Conservation (phyloP, 1,140 invertebrate species). For the Atopsyche davidsoni region DNA sequence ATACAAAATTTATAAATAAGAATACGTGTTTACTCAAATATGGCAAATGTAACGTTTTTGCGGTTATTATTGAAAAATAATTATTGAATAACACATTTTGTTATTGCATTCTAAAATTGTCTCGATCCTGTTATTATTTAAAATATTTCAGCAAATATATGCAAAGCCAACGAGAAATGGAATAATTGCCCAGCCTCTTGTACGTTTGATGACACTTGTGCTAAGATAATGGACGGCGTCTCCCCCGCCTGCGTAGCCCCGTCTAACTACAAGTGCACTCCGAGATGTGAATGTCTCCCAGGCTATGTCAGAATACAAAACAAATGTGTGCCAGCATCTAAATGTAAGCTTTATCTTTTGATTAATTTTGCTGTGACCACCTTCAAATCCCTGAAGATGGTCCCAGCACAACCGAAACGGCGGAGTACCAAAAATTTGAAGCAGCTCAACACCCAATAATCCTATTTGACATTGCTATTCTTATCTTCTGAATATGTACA, state of each 20-base stretch:
- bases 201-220: neutral
- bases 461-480: too few relatives aligned
- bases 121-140: neutral
- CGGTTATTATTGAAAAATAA: neutral
- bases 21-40: too few relatives aligned
- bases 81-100: neutral
- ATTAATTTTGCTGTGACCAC: too few relatives aligned
- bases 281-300: neutral
- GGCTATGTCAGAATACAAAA: neutral
- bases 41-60: too few relatives aligned
- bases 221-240: neutral
- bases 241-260: neutral
- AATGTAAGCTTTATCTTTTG: too few relatives aligned
- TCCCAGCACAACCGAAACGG: too few relatives aligned
- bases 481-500: too few relatives aligned
- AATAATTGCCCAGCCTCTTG: slow-evolving; percentile 4
- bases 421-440: too few relatives aligned
- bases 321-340: too few relatives aligned
- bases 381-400: too few relatives aligned
- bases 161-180: neutral
- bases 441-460: too few relatives aligned
- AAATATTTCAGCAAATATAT: neutral
- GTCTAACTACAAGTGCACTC: neutral
- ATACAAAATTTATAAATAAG: too few relatives aligned
- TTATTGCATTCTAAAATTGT: neutral